phyloP scores from a whole-genome alignment of 1,140 invertebrate species.

The Meloidogyne chitwoodi region DNA sequence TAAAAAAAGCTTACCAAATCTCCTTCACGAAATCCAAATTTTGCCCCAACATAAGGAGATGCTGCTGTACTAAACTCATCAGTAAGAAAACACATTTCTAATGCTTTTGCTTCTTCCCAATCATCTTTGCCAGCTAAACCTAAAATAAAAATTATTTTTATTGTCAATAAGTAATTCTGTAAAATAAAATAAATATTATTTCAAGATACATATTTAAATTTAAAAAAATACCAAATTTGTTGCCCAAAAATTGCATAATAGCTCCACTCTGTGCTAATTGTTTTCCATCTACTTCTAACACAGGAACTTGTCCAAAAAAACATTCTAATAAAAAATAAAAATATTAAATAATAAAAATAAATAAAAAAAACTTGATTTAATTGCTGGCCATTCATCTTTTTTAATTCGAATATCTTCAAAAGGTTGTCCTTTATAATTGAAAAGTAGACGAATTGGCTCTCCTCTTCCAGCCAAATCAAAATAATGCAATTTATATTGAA shows the following conservation, averaged over 20 bases:
- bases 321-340: constrained; percentile 30
- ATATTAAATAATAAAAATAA: background rate
- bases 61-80: background rate
- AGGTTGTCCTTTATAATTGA: constrained; percentile 22
- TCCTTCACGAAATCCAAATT: constrained; percentile 5
- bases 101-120: constrained; percentile 14
- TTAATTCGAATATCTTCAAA: constrained; percentile 30
- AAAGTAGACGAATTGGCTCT: constrained; percentile 27
- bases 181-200: too few species aligned
- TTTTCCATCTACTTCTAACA: constrained; percentile 58
- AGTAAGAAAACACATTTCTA: background rate
- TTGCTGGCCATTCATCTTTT: constrained; percentile 14
- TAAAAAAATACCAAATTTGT: constrained; percentile 43
- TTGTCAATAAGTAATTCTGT: too few species aligned
- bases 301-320: constrained; percentile 51
- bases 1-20: background rate
- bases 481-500: constrained; percentile 29
- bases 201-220: too few species aligned
- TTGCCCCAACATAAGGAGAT: background rate
- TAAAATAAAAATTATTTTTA: constrained; percentile 3
- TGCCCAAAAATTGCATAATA: constrained; percentile 52
- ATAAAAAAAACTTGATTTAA: constrained; percentile 25
- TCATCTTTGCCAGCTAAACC: constrained; percentile 3
- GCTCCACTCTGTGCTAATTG: constrained; percentile 43
- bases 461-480: constrained; percentile 19